Conservation (phyloP, 2,113 vertebrate species). For the Falcunculus frontatus region DNA sequence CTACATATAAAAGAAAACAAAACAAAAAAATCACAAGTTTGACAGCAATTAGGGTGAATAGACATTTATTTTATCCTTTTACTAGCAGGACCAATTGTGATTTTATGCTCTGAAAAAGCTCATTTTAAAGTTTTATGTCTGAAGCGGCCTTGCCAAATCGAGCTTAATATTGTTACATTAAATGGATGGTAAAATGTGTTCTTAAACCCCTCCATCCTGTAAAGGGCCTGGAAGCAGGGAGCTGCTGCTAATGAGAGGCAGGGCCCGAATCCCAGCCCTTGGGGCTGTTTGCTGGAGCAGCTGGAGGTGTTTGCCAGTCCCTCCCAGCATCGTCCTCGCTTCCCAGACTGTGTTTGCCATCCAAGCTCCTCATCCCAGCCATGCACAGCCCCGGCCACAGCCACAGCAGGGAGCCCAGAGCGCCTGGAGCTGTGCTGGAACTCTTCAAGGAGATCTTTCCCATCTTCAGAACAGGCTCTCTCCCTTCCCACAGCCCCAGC, state of each 20-base stretch:
- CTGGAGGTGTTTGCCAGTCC: background rate
- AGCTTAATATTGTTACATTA: constrained; percentile 55
- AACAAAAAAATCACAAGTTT: constrained; percentile 51
- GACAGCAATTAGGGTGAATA: constrained; percentile 67
- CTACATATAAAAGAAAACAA: constrained; percentile 65
- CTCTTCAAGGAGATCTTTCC: background rate
- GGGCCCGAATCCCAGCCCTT: background rate
- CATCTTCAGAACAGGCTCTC: background rate
- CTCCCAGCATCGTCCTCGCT: background rate
- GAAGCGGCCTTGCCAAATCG: constrained; percentile 56
- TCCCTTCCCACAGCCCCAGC: background rate
- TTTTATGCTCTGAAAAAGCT: constrained; percentile 68
- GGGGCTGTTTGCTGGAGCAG: background rate
- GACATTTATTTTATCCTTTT: constrained; percentile 72
- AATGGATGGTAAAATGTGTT: constrained; percentile 56
- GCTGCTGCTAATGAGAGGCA: constrained; percentile 16
- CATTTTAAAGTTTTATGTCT: constrained; percentile 65
- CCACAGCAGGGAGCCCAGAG: background rate
- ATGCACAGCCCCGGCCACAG: background rate
- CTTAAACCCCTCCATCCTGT: constrained; percentile 29
- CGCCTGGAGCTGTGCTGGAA: background rate
- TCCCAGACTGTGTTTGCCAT: background rate
- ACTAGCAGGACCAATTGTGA: constrained; percentile 67
- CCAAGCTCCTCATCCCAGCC: background rate
- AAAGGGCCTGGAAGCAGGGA: constrained; percentile 45